Percentiles rank a stretch among this genome's conserved stretches.
These are phyloP conservation scores for Rhynchopsitta pachyrhyncha DNA, from an alignment of 2,113 vertebrate genomes.

Conservation along the genomic window DNA sequence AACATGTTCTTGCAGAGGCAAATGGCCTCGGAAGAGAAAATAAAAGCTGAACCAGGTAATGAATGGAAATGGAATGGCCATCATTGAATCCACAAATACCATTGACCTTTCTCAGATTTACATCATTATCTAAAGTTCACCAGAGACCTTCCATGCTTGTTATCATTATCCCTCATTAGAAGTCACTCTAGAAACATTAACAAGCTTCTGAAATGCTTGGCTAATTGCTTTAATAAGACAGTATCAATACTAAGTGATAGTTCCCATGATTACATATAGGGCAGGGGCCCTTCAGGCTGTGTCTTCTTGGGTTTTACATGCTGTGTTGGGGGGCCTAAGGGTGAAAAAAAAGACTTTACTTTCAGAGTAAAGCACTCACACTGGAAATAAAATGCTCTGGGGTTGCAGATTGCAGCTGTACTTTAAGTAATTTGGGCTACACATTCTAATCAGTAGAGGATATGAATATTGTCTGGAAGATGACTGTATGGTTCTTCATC, in stretches of 20 bases:
- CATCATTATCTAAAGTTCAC: constrained; percentile 72
- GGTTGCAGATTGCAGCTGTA: not conserved
- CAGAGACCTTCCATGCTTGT: constrained; percentile 67
- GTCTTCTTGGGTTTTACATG: not conserved
- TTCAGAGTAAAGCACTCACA: not conserved
- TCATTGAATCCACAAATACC: constrained; percentile 49
- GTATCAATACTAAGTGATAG: constrained; percentile 58
- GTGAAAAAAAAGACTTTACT: not conserved
- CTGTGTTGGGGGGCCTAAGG: not conserved
- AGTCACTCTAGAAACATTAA: constrained; percentile 69
- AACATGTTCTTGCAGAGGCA: constrained; percentile 13
- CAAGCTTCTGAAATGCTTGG: constrained; percentile 62
- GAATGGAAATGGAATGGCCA: constrained; percentile 52
- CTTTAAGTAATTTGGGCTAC: not conserved
- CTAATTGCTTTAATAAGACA: constrained; percentile 73
- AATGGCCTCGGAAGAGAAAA: constrained; percentile 18
- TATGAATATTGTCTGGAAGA: not conserved
- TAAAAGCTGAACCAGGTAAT: constrained; percentile 30
- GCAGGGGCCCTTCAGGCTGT: constrained; percentile 6
- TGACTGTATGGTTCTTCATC: not conserved
- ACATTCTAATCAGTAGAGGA: not conserved
- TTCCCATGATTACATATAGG: constrained; percentile 48
- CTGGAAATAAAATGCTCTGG: not conserved
- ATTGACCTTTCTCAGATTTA: constrained; percentile 69
- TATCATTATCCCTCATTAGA: constrained; percentile 74